These are phyloP conservation scores for Spea hammondii DNA, from an alignment of 2,797 vertebrate genomes.

Conservation along the genomic window DNA sequence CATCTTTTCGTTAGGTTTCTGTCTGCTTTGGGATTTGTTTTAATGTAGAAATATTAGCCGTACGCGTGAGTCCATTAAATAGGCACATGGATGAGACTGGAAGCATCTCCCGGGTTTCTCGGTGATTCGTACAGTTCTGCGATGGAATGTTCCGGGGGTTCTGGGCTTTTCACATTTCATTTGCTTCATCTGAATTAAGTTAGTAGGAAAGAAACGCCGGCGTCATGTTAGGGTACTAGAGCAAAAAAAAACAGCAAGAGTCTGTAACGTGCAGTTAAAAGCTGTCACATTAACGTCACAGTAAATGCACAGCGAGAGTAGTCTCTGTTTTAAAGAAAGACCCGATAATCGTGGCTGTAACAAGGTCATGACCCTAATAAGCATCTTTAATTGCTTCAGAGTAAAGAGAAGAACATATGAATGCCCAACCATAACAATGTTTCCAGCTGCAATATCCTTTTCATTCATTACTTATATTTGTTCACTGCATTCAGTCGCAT, in stretches of 20 bases:
- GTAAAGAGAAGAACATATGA: not conserved
- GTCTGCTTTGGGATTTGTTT: too few relatives aligned
- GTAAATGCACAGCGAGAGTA: slow-evolving; percentile 17
- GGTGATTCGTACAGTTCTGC: not conserved
- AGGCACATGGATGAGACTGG: not conserved
- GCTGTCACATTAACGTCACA: slow-evolving; percentile 37
- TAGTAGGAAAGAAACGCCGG: slow-evolving; percentile 22
- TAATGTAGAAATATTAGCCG: too few relatives aligned
- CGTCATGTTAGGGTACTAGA: slow-evolving; percentile 13
- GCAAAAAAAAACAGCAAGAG: too few relatives aligned
- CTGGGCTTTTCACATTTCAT: slow-evolving; percentile 26
- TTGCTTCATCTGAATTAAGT: slow-evolving; percentile 15
- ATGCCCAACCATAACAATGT: slow-evolving; percentile 22
- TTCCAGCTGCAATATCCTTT: slow-evolving; percentile 14
- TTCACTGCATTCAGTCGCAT: not conserved
- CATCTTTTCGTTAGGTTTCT: too few relatives aligned
- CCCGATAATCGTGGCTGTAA: slow-evolving; percentile 23
- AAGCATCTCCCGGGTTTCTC: not conserved
- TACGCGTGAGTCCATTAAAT: not conserved
- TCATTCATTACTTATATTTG: slow-evolving; percentile 15
- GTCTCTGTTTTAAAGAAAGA: slow-evolving; percentile 7
- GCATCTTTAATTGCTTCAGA: slow-evolving; percentile 23
- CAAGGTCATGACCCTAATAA: slow-evolving; percentile 38
- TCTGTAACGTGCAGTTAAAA: slow-evolving; percentile 25
- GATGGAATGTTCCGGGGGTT: slow-evolving; percentile 14